phyloP scores from a whole-genome alignment of 2,797 vertebrate species.

The Hephaestus fuliginosus region DNA sequence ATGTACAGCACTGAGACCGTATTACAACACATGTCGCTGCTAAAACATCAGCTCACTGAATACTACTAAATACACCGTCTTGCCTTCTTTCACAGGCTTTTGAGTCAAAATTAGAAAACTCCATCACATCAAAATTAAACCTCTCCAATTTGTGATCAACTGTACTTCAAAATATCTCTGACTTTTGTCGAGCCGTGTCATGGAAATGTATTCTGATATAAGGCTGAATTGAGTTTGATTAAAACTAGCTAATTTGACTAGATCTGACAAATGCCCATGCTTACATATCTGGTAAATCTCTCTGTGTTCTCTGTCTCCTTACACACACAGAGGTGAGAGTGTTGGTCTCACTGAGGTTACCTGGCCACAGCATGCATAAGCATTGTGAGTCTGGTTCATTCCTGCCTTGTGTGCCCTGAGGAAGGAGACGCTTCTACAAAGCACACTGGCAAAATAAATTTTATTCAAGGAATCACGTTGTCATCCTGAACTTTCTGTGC shows the following conservation, averaged over 20 bases:
- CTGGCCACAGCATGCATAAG: neutral
- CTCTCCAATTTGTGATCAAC: no score
- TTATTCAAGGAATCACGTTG: slow-evolving; percentile 17
- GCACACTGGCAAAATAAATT: neutral
- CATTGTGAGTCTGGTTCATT: slow-evolving; percentile 13
- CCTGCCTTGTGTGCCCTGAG: neutral
- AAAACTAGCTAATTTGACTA: neutral
- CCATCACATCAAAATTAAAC: no score
- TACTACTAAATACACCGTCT: no score
- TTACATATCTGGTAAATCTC: neutral
- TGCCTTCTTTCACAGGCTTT: no score
- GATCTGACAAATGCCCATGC: neutral
- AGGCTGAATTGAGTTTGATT: neutral
- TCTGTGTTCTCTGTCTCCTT: neutral
- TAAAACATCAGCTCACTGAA: neutral
- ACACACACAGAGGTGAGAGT: neutral
- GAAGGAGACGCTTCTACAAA: neutral
- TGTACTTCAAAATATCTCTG: neutral
- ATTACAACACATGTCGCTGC: slow-evolving; percentile 4
- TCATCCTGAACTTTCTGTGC: slow-evolving; percentile 17
- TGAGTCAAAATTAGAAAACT: no score
- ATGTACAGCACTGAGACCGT: neutral
- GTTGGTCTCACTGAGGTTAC: neutral
- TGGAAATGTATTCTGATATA: neutral
- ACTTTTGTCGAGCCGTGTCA: neutral